Base-by-base conservation (phyloP, 2,888 invertebrate species). In the Pediacus dermestoides region DNA sequence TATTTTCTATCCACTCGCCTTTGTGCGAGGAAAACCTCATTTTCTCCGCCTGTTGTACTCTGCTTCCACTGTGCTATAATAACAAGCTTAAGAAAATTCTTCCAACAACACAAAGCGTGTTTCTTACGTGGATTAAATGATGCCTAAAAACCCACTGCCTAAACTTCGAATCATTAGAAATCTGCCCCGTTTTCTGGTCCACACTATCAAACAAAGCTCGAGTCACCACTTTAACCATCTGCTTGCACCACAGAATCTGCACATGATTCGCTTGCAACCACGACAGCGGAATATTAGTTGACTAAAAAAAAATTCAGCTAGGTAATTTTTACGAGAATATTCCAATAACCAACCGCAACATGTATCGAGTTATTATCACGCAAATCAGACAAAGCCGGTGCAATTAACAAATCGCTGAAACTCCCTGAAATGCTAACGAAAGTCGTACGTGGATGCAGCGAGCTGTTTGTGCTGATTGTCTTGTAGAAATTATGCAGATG, bases 231-330 rank as follows among this genome's bases (percentile, higher is more conserved):
- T 91, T 66, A 1, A 93, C 82, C 23, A 93, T 71, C 67, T 95
- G 91, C 58, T 91, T 88, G 67, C 90, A 94, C 95, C 95, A 96
- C 2, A 92, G 81, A 54, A 93, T 88, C 55, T 88, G 86, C 7
- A 89, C 76, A 65, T 96, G 96, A 67, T 95, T 93, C 1, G 88
- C 82, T 2, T 91, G 83, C 4, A 85, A 73, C 89, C 94, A 94
- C 1, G 87, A 87, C 35, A 78, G 80, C 1, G 94, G 92, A 34
- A 94, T 77, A 15, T 81, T 76, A 34, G 83, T 82, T 1, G 82
- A 78, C 80, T 87, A 63, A 35, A 74, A 53, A 16, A 33, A 18
- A 18, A 18, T 7, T 18, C n/a, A 18, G 6, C n/a, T 18, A 7
- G 6, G 6, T 7, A 18, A 18, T 7, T 18, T 18, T 4, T 13